phyloP scores from a whole-genome alignment of 2,113 vertebrate genomes.

The Colistium nudipinnis region DNA sequence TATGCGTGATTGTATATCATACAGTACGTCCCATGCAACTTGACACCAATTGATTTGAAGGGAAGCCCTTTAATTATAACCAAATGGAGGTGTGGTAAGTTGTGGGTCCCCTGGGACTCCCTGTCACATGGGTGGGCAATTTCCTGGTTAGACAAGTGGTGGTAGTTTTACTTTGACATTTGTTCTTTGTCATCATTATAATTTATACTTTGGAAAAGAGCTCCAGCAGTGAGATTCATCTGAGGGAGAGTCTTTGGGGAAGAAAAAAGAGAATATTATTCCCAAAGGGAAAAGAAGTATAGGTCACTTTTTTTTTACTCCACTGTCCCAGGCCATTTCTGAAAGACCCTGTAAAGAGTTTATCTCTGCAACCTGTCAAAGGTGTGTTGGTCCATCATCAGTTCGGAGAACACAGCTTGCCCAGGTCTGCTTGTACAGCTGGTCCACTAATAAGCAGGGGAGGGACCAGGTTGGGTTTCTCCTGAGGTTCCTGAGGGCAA shows the following conservation, averaged over 20 bases:
- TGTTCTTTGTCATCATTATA: conserved; percentile 42
- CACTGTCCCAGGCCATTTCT: background rate
- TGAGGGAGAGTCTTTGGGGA: background rate
- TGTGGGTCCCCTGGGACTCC: conserved; percentile 22
- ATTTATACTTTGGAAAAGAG: conserved; percentile 32
- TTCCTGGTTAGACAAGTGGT: conserved; percentile 20
- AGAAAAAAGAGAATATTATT: background rate
- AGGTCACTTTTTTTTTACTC: background rate
- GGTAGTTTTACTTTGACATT: conserved; percentile 43
- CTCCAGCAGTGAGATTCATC: background rate
- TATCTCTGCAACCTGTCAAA: conserved; percentile 17
- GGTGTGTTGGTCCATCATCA: background rate
- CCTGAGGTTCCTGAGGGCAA: conserved; percentile 26
- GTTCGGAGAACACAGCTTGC: background rate
- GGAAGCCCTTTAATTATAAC: conserved; percentile 60
- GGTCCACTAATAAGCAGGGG: conserved; percentile 13
- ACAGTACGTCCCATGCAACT: conserved; percentile 30
- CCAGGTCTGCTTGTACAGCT: conserved; percentile 19
- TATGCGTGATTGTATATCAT: conserved; percentile 21
- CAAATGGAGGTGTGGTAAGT: conserved; percentile 61
- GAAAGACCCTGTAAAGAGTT: conserved; percentile 2
- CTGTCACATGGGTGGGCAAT: conserved; percentile 42
- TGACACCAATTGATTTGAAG: conserved; percentile 52
- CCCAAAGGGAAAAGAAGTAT: too few relatives aligned
- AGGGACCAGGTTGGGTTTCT: background rate